Base-by-base conservation (phyloP, 2,888 invertebrate genomes). In the Agriopis leucophaearia region DNA sequence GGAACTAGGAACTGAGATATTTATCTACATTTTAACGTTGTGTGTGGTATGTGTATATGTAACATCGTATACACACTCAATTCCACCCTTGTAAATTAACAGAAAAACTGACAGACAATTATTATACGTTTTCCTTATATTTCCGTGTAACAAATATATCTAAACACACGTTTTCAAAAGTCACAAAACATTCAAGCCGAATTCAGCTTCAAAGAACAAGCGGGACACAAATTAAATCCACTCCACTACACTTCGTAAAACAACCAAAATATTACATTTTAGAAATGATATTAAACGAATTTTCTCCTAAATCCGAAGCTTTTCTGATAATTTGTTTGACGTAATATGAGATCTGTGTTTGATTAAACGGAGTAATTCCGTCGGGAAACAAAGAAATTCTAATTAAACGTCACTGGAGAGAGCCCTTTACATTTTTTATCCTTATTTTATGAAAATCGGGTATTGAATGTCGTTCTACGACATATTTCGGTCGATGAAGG, bases 351-450 rank as follows among this genome's bases (percentile, higher is more conserved):
- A 56, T 61, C 47, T 62, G 15, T 35, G 54, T 74, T 72, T 60
- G 54, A 69, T 69, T 60, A 63, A 51, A 64, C 55, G 40, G 45
- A 74, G 69, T 18, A 38, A 64, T 56, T 66, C 18, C 65, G 55
- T 16, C 52, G 51, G 60, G 36, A 45, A 50, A 69, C 65, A 67
- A 70, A 73, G 54, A 64, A 52, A 63, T 67, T 71, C 71, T 72
- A 74, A 75, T 71, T 67, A 74, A 73, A 59, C 51, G 55, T 12
- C 44, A n/a, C 35, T 36, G 44, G 15, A 44, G 61, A 56, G 54
- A 45, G 54, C 54, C 63, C 61, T 69, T 58, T 50, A 47, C 51
- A 44, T 64, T 56, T 68, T 48, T 54, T 13, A 12, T n/a, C 15
- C 55, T 38, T 50, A 12, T 13, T 42, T 61, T 56, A 56, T 56